Evolutionary conservation across 2,888 invertebrate species (phyloP).

Genomic region (Tanaodytes sp.): DNA sequence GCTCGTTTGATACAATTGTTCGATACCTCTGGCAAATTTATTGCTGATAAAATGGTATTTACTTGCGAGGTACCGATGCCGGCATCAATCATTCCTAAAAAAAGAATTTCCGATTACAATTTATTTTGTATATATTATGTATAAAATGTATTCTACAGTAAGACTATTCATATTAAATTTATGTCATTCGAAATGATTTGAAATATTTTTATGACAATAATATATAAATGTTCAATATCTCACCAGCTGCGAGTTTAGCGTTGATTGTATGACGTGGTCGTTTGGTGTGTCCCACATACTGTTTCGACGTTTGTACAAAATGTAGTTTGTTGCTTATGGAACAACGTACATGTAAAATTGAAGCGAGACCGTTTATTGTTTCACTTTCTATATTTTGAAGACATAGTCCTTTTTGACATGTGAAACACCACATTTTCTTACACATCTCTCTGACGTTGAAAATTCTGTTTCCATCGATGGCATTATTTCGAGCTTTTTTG

Average conservation of each 20-base stretch:
- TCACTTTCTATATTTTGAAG: conserved; percentile 17
- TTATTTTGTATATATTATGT: no score
- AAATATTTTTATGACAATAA: no score
- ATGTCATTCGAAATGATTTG: no score
- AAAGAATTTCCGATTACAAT: neutral
- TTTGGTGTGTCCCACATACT: neutral
- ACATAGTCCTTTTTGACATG: conserved; percentile 3
- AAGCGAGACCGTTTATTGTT: conserved; percentile 4
- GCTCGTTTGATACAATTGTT: conserved; percentile 18
- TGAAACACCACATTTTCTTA: conserved; percentile 15
- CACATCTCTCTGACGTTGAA: neutral
- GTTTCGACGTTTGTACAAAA: conserved; percentile 1
- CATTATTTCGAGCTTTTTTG: no score
- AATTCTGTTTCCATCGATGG: conserved; percentile 1
- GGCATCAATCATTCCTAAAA: conserved; percentile 17
- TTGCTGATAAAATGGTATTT: conserved; percentile 17
- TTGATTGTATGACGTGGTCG: conserved; percentile 6
- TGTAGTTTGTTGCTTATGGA: conserved; percentile 1
- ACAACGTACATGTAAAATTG: conserved; percentile 24
- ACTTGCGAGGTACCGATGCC: conserved; percentile 18
- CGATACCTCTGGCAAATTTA: conserved; percentile 6
- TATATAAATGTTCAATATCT: no score
- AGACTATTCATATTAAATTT: no score
- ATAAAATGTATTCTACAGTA: no score
- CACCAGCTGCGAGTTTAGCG: conserved; percentile 27